Evolutionary conservation across 1,140 invertebrate species (phyloP), one percentile per base, ranked within the genome.

Genomic region (Ips nitidus): DNA sequence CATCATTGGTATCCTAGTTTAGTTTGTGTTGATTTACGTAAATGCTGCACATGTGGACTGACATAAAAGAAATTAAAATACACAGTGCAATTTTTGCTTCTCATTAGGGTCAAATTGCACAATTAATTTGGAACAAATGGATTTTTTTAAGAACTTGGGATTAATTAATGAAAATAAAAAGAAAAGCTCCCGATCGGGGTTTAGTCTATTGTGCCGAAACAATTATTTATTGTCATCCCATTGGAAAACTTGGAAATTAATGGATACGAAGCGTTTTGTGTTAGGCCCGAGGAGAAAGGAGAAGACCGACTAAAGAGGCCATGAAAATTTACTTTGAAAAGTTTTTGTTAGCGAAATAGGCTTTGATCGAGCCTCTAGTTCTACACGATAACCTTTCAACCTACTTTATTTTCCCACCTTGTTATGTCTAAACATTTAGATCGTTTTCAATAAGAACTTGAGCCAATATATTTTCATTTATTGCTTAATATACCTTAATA

Each of bases 91-190:
- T 22, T 22, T 22, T 22, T 22, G 22, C 22, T 22, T 22, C 22
- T 22, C 22, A 22, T 22, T 22, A 22, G 22, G 22, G 22, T 22
- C 22, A 22, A 22, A 22, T 22, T 22, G 45, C 22, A 47, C 53
- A 65, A 50, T 66, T 50, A 45, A 58, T 57, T 58, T 66, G 36
- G 55, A 57, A 66, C 53, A 66, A 66, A 66, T 57, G 47, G 22
- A 22, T 22, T 22, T 22, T 36, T 38, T 47, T 50, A 56, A 4
- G 1, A 57, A 43, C 63, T 66, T 37, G 63, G 41, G 60, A 53
- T 69, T 69, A 69, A 69, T 69, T 63, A 69, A 69, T 64, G 53
- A 37, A 63, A 69, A 69, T 64, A 62, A 69, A 69, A 69, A 69
- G 45, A 36, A 60, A 43, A 38, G 41, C 52, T 4, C 58, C 60